A percentile compares a stretch with the other conserved stretches of the same genome.
phyloP scores from a whole-genome alignment of 1,140 invertebrate genomes.

The Apocrypta bakeri region DNA sequence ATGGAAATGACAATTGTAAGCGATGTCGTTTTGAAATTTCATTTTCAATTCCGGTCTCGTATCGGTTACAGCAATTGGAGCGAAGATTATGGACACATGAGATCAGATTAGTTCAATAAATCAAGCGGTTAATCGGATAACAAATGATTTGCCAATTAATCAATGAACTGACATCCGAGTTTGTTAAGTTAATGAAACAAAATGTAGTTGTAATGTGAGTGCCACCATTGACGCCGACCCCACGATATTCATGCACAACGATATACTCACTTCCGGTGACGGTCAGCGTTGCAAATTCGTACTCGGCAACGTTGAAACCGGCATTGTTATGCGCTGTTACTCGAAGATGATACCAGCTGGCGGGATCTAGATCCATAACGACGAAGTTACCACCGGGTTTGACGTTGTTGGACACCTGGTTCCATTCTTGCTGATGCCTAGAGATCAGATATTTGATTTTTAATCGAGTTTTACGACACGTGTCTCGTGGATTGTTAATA shows the following conservation, averaged over 20 bases:
- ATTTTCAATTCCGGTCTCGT: too few species aligned
- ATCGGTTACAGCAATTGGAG: too few species aligned
- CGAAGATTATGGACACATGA: neutral
- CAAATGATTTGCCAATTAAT: too few species aligned
- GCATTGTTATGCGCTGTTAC: slow-evolving; percentile 97
- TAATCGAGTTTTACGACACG: neutral
- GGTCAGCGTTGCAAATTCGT: slow-evolving; percentile 95
- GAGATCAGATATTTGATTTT: neutral
- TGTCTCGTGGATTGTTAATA: neutral
- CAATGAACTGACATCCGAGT: neutral
- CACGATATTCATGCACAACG: slow-evolving; percentile 52
- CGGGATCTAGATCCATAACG: slow-evolving; percentile 92
- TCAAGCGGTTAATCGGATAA: too few species aligned
- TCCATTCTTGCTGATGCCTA: slow-evolving; percentile 90
- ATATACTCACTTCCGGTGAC: slow-evolving; percentile 88
- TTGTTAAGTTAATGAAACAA: neutral
- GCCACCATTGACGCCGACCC: slow-evolving; percentile 72
- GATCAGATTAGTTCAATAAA: too few species aligned
- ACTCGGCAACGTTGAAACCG: slow-evolving; percentile 94
- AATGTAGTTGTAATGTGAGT: slow-evolving; percentile 13
- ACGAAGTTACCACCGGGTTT: slow-evolving; percentile 93
- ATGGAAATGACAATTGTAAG: neutral
- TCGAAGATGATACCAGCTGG: slow-evolving; percentile 92
- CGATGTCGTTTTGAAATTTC: too few species aligned
- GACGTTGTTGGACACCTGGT: slow-evolving; percentile 93